Percentiles rank a stretch among this genome's conserved stretches.
Evolutionary conservation across 53 echinoderm and acorn worm species (phyloP).

Genomic region (Crossaster papposus): DNA sequence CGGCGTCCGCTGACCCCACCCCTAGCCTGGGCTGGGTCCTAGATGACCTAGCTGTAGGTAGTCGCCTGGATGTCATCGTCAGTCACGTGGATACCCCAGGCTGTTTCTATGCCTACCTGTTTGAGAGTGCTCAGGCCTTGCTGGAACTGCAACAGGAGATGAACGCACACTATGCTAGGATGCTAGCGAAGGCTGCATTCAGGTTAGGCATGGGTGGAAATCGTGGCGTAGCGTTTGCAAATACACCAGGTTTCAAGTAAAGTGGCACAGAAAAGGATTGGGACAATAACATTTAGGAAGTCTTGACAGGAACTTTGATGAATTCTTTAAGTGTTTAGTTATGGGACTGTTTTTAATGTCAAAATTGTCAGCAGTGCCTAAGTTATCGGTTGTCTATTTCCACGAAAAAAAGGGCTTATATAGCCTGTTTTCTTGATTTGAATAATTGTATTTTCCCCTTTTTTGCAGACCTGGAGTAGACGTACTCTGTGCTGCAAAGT

Average conservation of each 20-base stretch:
- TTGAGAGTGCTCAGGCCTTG: not conserved
- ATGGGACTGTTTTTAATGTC: not conserved
- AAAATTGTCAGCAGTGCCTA: not conserved
- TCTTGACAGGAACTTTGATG: no score
- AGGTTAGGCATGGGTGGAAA: not conserved
- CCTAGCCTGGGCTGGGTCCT: constrained; percentile 33
- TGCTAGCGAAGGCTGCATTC: constrained; percentile 11
- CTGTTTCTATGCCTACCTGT: constrained; percentile 43
- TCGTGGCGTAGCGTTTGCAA: not conserved
- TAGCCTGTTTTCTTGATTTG: not conserved
- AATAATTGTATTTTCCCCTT: not conserved
- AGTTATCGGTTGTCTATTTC: not conserved
- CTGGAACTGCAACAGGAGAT: not conserved
- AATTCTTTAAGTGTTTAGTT: no score
- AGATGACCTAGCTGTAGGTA: not conserved
- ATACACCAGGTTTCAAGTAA: no score
- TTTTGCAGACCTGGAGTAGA: constrained; percentile 50
- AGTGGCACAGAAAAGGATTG: no score
- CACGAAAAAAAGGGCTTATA: not conserved
- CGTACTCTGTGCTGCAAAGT: constrained; percentile 55
- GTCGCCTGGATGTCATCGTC: constrained; percentile 7
- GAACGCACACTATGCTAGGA: constrained; percentile 19
- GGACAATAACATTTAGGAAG: no score
- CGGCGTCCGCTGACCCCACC: not conserved
- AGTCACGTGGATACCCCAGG: constrained; percentile 54